Evolutionary conservation across 2,888 invertebrate genomes (phyloP).

Genomic region (Mesorhabditis spiculigera): DNA sequence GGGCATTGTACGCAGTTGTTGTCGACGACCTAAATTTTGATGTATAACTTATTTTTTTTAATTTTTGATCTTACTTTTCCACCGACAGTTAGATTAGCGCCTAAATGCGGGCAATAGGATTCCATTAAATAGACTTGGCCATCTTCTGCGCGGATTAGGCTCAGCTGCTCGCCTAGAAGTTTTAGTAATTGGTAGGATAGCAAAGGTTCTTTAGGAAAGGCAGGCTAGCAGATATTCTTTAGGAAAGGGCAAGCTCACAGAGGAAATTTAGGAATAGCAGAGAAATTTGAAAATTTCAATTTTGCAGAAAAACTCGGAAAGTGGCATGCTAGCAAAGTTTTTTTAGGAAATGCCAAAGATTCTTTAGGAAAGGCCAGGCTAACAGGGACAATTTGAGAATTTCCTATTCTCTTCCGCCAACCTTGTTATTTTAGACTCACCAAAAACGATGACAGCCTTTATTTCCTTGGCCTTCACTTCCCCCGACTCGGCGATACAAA

Average conservation of each 20-base stretch:
- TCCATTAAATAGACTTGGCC: constrained; percentile 72
- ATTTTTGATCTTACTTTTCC: constrained; percentile 62
- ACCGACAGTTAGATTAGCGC: constrained; percentile 79
- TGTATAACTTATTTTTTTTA: not conserved
- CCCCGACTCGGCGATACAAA: constrained; percentile 72
- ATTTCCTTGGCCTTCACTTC: constrained; percentile 66
- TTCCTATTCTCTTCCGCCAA: no score
- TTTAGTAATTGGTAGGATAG: no score
- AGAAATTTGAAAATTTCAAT: no score
- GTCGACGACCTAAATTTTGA: constrained; percentile 57
- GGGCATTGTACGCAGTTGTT: constrained; percentile 79
- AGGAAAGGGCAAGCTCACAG: no score
- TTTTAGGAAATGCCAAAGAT: no score
- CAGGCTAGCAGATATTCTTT: no score
- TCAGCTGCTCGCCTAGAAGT: constrained; percentile 69
- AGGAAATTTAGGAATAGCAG: constrained; percentile 3
- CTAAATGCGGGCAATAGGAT: constrained; percentile 85
- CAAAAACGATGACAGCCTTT: constrained; percentile 69
- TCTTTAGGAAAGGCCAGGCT: no score
- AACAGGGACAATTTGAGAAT: no score
- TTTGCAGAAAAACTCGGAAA: no score
- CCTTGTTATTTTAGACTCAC: constrained; percentile 59
- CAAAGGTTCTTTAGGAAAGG: no score
- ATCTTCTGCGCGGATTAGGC: constrained; percentile 70
- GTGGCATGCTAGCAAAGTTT: no score